These are phyloP conservation scores for Monochamus alternatus DNA, from an alignment of 2,888 invertebrate genomes.

Conservation along the genomic window DNA sequence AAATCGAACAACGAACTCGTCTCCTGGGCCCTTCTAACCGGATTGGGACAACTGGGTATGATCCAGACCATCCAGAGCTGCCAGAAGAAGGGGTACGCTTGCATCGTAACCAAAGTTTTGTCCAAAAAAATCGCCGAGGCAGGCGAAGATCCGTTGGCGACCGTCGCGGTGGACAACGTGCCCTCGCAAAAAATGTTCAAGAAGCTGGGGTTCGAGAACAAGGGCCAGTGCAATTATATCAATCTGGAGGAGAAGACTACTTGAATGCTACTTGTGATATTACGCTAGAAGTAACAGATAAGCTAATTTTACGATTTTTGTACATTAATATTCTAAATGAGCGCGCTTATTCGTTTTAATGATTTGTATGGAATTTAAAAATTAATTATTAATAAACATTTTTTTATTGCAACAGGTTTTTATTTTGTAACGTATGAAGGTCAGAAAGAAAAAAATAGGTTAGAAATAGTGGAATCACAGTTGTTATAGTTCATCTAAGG, in stretches of 20 bases:
- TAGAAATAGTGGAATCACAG: no score
- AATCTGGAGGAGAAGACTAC: conserved; percentile 9
- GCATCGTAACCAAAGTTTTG: conserved; percentile 62
- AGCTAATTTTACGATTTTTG: neutral
- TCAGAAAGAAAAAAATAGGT: no score
- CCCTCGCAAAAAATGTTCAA: conserved; percentile 65
- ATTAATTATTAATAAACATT: neutral
- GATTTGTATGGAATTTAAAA: neutral
- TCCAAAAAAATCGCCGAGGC: conserved; percentile 64
- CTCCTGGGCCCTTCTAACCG: conserved; percentile 66
- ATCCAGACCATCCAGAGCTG: conserved; percentile 66
- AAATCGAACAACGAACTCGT: conserved; percentile 64
- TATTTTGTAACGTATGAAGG: no score
- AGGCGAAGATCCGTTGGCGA: conserved; percentile 61
- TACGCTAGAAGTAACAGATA: neutral
- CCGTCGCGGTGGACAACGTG: conserved; percentile 63
- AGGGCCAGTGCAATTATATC: conserved; percentile 36
- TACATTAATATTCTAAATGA: neutral
- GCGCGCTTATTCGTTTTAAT: neutral
- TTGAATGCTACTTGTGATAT: conserved; percentile 28
- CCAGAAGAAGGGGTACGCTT: conserved; percentile 67
- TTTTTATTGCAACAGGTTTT: neutral
- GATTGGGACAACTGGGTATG: conserved; percentile 64
- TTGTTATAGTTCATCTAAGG: no score
- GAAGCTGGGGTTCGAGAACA: conserved; percentile 60